Conservation (phyloP, 2,888 invertebrate species). For the Pardosa pseudoannulata region DNA sequence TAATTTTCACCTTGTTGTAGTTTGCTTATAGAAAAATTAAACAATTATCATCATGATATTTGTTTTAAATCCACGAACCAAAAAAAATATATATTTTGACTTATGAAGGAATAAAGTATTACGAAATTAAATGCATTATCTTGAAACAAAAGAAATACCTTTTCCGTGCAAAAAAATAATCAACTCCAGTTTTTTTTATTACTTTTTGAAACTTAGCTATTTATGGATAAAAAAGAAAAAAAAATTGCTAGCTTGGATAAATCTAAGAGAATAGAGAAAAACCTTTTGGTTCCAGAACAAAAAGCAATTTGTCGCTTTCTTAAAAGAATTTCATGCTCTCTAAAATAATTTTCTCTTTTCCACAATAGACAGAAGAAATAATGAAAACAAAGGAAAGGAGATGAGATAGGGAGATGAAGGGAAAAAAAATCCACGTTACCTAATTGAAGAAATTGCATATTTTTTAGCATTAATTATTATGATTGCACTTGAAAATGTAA, state of each 20-base stretch:
- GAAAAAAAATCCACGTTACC: neutral
- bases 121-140: too few species aligned
- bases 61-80: too few species aligned
- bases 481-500: neutral
- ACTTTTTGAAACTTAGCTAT: neutral
- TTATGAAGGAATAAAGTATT: too few species aligned
- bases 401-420: neutral
- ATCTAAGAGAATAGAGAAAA: neutral
- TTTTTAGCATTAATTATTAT: slow-evolving; percentile 12
- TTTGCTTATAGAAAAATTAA: too few species aligned
- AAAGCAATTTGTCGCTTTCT: neutral
- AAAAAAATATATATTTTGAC: too few species aligned
- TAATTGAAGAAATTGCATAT: neutral
- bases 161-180: too few species aligned
- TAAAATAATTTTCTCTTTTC: neutral
- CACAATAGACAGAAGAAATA: neutral
- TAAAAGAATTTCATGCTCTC: neutral
- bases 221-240: neutral
- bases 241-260: neutral
- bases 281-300: neutral
- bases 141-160: too few species aligned
- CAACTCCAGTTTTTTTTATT: too few species aligned
- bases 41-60: too few species aligned
- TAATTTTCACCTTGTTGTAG: too few species aligned
- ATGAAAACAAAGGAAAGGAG: neutral